These are phyloP conservation scores for Ceratoteleas bidentatus DNA, from an alignment of 1,140 invertebrate species.

Conservation along the genomic window DNA sequence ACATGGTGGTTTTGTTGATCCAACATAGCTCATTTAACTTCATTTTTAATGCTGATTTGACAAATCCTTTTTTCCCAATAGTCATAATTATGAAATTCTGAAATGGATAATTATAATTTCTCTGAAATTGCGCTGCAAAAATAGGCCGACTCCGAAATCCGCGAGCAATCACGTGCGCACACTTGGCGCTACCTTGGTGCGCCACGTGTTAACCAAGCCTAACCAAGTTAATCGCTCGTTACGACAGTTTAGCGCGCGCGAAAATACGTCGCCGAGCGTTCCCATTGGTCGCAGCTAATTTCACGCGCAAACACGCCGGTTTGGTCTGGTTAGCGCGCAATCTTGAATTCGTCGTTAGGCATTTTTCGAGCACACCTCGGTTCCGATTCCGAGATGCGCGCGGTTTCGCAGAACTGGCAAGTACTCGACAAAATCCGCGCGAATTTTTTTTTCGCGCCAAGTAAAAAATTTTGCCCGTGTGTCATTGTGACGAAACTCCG, in stretches of 20 bases:
- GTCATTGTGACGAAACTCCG: no score
- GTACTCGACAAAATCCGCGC: slow-evolving; percentile 50
- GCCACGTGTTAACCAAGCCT: slow-evolving; percentile 79
- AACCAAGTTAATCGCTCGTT: slow-evolving; percentile 80
- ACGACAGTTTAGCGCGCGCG: slow-evolving; percentile 75
- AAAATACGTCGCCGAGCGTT: slow-evolving; percentile 48
- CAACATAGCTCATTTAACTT: no score
- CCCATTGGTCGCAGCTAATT: slow-evolving; percentile 71
- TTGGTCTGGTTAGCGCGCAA: slow-evolving; percentile 70
- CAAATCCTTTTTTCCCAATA: no score
- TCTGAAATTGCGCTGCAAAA: no score
- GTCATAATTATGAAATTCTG: no score
- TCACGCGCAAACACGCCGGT: slow-evolving; percentile 70
- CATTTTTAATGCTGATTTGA: no score
- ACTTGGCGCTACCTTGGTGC: slow-evolving; percentile 74
- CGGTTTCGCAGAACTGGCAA: slow-evolving; percentile 50
- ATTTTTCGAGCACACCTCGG: slow-evolving; percentile 19
- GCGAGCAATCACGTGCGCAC: slow-evolving; percentile 63
- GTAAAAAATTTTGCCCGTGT: neutral
- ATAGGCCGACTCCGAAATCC: no score
- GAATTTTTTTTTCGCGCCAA: slow-evolving; percentile 2
- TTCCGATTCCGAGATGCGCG: slow-evolving; percentile 15
- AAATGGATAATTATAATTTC: no score
- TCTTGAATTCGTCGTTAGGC: slow-evolving; percentile 67
- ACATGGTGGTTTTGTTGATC: no score